Conservation (phyloP, 2,113 vertebrate species). For the Crotalus helleri region DNA sequence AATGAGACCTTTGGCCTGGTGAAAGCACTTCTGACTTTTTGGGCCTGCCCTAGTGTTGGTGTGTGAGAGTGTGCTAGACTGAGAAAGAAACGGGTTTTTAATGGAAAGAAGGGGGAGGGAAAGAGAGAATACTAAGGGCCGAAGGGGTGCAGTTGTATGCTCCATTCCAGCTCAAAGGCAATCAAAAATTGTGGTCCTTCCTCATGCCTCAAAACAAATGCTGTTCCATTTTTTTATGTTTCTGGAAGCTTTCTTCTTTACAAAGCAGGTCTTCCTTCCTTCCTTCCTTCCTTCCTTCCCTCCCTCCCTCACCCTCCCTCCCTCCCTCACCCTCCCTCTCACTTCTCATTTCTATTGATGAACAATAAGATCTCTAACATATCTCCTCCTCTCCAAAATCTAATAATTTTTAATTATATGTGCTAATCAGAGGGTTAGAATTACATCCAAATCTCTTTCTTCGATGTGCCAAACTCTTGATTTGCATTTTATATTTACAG, state of each 20-base stretch:
- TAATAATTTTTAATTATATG: neutral
- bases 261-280: neutral
- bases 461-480: neutral
- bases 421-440: too few species aligned
- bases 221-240: neutral
- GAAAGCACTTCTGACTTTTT: neutral
- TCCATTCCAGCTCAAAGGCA: neutral
- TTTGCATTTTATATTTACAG: neutral
- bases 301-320: too few species aligned
- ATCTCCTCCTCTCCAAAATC: neutral
- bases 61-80: conserved; percentile 30
- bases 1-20: conserved; percentile 26
- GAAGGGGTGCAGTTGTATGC: neutral
- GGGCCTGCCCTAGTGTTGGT: neutral
- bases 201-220: neutral
- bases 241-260: neutral
- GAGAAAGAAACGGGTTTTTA: conserved; percentile 17
- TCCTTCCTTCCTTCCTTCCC: too few species aligned
- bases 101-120: neutral
- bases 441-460: accelerated
- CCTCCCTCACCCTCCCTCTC: too few species aligned
- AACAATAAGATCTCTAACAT: neutral
- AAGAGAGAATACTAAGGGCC: neutral
- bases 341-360: neutral
- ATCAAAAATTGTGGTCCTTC: conserved; percentile 14